phyloP scores from a whole-genome alignment of 2,113 vertebrate genomes.

The Petromus typicus region DNA sequence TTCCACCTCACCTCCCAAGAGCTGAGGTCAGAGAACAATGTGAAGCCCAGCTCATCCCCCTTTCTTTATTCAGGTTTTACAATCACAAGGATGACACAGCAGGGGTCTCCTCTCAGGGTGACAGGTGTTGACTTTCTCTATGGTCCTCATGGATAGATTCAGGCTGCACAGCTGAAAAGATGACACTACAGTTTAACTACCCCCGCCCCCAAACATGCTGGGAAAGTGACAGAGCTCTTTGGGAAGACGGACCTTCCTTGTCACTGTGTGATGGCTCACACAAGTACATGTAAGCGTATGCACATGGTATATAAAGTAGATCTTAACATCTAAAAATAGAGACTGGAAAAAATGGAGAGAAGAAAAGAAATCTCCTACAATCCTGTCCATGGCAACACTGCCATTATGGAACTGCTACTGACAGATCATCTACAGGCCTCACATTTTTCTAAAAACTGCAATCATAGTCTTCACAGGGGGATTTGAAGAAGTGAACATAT shows the following conservation, averaged over 20 bases:
- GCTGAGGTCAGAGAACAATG: background rate
- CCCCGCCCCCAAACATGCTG: background rate
- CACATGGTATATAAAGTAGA: background rate
- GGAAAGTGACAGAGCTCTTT: background rate
- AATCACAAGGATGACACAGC: background rate
- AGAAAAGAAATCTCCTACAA: background rate
- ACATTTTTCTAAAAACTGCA: background rate
- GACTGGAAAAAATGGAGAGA: background rate
- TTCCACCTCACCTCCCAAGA: background rate
- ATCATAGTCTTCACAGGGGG: background rate
- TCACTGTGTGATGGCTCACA: background rate
- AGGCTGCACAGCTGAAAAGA: background rate
- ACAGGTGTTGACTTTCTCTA: background rate
- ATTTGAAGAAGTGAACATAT: background rate
- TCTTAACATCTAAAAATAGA: background rate
- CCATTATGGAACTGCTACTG: background rate
- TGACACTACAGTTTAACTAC: background rate
- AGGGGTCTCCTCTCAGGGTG: background rate
- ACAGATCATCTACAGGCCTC: background rate
- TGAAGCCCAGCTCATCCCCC: background rate
- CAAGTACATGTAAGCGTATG: background rate
- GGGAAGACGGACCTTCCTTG: conserved; percentile 19
- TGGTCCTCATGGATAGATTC: background rate
- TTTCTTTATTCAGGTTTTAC: background rate
- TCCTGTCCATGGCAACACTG: conserved; percentile 22